A percentile compares a stretch with the other conserved stretches of the same genome.
These are phyloP conservation scores for Nixonia krombeini DNA, from an alignment of 1,140 invertebrate species.

Conservation along the genomic window DNA sequence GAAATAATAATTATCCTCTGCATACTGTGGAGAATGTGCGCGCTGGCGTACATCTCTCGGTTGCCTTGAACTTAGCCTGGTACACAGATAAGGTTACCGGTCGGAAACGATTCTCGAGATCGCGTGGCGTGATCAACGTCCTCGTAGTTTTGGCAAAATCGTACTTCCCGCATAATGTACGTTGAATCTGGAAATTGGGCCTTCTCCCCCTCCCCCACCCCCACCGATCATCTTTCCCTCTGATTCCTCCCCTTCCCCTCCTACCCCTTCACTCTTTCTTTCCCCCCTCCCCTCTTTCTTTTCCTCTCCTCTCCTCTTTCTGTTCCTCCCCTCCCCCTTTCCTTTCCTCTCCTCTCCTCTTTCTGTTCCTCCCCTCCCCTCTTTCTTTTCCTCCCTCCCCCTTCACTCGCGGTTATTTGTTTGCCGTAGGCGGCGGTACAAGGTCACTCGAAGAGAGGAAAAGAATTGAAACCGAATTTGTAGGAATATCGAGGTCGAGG, in stretches of 20 bases:
- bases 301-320: neutral
- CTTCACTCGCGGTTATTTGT: neutral
- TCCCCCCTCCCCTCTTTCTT: too few species aligned
- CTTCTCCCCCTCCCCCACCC: neutral
- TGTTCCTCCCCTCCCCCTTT: too few species aligned
- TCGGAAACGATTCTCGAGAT: conserved; percentile 14
- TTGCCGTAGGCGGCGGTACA: conserved; percentile 11
- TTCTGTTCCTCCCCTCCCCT: too few species aligned
- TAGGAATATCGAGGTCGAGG: conserved; percentile 48
- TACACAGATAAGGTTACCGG: conserved; percentile 6
- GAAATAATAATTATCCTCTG: neutral
- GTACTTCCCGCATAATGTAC: neutral
- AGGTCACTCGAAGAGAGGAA: conserved; percentile 25
- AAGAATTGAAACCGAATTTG: conserved; percentile 46
- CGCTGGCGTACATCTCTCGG: neutral
- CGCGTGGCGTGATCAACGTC: conserved; percentile 13
- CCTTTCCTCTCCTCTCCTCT: too few species aligned
- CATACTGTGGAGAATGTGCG: neutral
- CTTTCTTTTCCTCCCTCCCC: too few species aligned
- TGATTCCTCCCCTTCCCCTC: too few species aligned
- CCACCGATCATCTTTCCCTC: neutral
- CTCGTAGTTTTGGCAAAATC: conserved; percentile 6
- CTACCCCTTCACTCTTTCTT: too few species aligned
- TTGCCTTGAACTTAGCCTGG: conserved; percentile 4
- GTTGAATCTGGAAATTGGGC: conserved; percentile 17